Conservation (phyloP, 2,113 vertebrate species). For the Porphyrio hochstetteri region DNA sequence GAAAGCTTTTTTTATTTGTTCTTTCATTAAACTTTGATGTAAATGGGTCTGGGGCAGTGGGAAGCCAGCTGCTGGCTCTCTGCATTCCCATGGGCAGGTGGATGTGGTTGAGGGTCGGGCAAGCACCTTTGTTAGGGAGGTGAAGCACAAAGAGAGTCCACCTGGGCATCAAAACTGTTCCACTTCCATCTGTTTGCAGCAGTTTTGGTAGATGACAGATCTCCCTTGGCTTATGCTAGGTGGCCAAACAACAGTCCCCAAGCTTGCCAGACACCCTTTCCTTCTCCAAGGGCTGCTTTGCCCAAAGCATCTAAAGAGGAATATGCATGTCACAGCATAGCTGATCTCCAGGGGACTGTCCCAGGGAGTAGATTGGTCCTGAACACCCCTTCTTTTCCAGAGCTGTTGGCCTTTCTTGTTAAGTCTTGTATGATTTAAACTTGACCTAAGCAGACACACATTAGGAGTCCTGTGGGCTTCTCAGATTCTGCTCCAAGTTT, state of each 20-base stretch:
- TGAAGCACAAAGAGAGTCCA: background rate
- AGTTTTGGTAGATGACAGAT: background rate
- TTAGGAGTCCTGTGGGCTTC: background rate
- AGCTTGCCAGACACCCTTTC: background rate
- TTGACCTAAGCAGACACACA: background rate
- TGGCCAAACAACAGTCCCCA: background rate
- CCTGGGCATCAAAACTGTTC: accelerated
- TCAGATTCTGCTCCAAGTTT: constrained; percentile 22
- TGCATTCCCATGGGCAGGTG: background rate
- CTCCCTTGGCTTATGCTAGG: background rate
- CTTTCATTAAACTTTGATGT: background rate
- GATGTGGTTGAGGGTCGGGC: background rate
- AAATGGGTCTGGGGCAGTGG: background rate
- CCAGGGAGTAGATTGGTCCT: background rate
- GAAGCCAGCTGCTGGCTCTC: background rate
- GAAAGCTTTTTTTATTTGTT: background rate
- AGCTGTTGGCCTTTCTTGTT: background rate
- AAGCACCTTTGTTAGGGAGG: background rate
- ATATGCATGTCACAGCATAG: background rate
- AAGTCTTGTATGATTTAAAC: background rate
- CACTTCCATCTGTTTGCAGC: background rate
- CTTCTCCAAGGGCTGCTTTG: background rate
- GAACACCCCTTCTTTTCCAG: background rate
- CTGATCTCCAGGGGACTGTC: background rate
- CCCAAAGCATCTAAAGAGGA: background rate